A percentile compares a stretch with the other conserved stretches of the same genome.
These are phyloP conservation scores for Hirtodrosophila alboralis DNA, from an alignment of 2,888 invertebrate genomes.

Conservation along the genomic window DNA sequence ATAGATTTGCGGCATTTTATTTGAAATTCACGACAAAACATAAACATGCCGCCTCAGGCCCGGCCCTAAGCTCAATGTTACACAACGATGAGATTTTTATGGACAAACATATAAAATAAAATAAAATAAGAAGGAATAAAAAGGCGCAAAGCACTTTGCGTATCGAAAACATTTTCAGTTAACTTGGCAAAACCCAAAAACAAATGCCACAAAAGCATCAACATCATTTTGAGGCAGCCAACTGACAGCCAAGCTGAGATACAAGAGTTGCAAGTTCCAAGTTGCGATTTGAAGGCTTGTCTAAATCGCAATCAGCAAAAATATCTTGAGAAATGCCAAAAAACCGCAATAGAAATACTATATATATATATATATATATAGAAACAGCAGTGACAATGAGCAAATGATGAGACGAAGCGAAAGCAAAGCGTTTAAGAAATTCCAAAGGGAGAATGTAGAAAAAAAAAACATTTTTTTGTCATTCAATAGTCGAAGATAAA, in stretches of 20 bases:
- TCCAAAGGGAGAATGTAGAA: no score
- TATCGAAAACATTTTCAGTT: constrained; percentile 60
- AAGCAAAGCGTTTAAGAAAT: constrained; percentile 23
- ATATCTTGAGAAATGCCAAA: background rate
- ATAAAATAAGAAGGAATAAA: constrained; percentile 55
- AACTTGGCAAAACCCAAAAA: constrained; percentile 45
- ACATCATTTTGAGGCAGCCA: constrained; percentile 30
- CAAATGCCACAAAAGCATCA: constrained; percentile 66
- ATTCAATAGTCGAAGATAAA: background rate
- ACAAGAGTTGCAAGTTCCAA: no score
- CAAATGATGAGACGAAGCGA: constrained; percentile 44
- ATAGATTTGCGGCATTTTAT: constrained; percentile 13
- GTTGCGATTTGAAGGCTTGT: background rate
- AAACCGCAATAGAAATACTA: constrained; percentile 15
- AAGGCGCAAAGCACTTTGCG: constrained; percentile 54
- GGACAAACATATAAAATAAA: constrained; percentile 37
- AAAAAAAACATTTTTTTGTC: no score
- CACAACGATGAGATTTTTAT: constrained; percentile 54
- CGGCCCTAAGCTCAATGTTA: no score
- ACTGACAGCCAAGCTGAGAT: constrained; percentile 10
- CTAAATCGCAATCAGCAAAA: no score
- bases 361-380: no score
- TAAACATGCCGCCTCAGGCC: constrained; percentile 21
- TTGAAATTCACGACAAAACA: constrained; percentile 12
- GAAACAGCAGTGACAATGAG: constrained; percentile 35